Evolutionary conservation across 1,140 invertebrate species (phyloP).

Genomic region (Leucophenga varia): DNA sequence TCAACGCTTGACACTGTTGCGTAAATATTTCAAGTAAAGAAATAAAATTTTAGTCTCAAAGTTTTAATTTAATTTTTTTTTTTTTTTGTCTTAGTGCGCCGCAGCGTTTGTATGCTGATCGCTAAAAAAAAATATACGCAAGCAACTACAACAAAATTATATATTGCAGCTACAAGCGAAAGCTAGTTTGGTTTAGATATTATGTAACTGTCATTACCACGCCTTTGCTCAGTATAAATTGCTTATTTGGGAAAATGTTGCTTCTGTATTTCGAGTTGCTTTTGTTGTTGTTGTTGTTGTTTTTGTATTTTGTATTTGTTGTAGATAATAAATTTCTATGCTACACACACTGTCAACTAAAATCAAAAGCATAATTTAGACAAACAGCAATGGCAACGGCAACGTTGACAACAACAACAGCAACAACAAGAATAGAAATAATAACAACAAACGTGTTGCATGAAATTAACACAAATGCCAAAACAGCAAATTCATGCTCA

Average conservation of each 20-base stretch:
- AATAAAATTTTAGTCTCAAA: too few relatives aligned
- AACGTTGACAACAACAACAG: conserved; percentile 11
- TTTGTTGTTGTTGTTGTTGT: conserved; percentile 16
- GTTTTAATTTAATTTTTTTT: too few relatives aligned
- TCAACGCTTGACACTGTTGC: too few relatives aligned
- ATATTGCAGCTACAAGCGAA: too few relatives aligned
- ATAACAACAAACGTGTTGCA: conserved; percentile 20
- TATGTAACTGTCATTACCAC: conserved; percentile 48
- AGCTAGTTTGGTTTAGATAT: too few relatives aligned
- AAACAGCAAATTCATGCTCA: too few relatives aligned
- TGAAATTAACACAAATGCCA: conserved; percentile 54
- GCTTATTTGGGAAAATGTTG: too few relatives aligned
- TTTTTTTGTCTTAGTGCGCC: too few relatives aligned
- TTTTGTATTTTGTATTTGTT: conserved; percentile 44
- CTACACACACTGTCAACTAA: conserved; percentile 53
- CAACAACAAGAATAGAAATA: conserved; percentile 15
- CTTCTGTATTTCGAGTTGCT: conserved; percentile 19
- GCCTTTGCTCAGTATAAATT: conserved; percentile 33
- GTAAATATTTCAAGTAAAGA: too few relatives aligned
- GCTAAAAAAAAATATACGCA: too few relatives aligned
- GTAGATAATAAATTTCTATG: conserved; percentile 53
- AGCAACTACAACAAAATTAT: too few relatives aligned
- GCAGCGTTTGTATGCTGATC: too few relatives aligned
- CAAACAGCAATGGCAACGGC: conserved; percentile 19
- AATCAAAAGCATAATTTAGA: conserved; percentile 56